A percentile compares a stretch with the other conserved stretches of the same genome.
These are phyloP conservation scores for Tachysurus vachellii DNA, from an alignment of 2,113 vertebrate genomes.

Conservation along the genomic window DNA sequence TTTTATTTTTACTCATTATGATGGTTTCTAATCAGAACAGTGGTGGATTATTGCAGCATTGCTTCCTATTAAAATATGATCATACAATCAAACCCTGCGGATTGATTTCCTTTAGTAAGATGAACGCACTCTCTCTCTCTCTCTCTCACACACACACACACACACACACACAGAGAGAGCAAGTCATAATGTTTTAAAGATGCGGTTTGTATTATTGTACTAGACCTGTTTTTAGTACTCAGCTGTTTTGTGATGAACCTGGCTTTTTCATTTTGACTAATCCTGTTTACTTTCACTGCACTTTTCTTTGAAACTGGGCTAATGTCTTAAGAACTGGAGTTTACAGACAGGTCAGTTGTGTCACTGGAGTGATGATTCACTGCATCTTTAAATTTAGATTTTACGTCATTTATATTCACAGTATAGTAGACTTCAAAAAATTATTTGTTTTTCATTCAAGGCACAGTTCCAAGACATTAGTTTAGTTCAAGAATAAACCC, in stretches of 20 bases:
- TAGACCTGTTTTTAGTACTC: background rate
- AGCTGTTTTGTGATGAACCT: background rate
- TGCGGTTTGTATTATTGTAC: background rate
- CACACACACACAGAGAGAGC: background rate
- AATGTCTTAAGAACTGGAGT: background rate
- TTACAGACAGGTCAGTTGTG: background rate
- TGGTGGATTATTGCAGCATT: slow-evolving; percentile 70
- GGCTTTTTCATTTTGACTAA: background rate
- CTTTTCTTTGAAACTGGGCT: background rate
- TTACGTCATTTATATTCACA: background rate
- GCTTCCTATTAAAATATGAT: slow-evolving; percentile 76
- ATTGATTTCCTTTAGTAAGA: background rate
- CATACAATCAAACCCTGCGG: slow-evolving; percentile 46
- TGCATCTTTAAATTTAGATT: background rate
- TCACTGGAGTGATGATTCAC: background rate
- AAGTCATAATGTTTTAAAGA: background rate
- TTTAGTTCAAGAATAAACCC: background rate
- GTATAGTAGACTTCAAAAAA: background rate
- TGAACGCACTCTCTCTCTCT: no score
- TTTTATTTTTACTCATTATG: slow-evolving; percentile 71
- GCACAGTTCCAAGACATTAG: background rate
- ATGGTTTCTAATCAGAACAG: slow-evolving; percentile 67
- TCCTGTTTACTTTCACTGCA: background rate
- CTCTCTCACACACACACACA: no score
- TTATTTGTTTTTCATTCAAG: background rate